Conservation (phyloP, 2,797 vertebrate species). For the Esox masquinongy region DNA sequence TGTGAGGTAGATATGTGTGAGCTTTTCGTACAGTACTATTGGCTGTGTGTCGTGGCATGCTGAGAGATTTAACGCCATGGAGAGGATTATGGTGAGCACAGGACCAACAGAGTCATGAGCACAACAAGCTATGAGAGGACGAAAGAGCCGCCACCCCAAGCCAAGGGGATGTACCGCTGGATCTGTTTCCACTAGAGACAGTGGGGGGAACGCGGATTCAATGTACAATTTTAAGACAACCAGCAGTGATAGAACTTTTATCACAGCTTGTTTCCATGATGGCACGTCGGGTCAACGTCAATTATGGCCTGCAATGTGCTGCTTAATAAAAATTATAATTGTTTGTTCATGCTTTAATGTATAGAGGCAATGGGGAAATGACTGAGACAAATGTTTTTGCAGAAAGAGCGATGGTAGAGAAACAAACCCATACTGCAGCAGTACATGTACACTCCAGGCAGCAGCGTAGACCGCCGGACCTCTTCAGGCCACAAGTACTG, state of each 20-base stretch:
- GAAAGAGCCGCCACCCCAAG: background rate
- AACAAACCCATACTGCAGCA: too few species aligned
- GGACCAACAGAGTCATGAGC: conserved; percentile 53
- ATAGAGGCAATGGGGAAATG: too few species aligned
- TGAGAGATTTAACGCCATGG: conserved; percentile 48
- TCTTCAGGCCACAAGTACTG: too few species aligned
- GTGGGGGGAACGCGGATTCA: background rate
- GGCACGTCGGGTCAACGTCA: too few species aligned
- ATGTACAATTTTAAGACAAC: background rate
- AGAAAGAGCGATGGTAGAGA: too few species aligned
- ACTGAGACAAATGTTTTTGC: too few species aligned
- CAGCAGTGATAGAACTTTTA: background rate
- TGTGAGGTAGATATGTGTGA: conserved; percentile 14
- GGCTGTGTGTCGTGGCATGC: conserved; percentile 36
- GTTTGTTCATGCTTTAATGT: too few species aligned
- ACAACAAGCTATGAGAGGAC: conserved; percentile 33
- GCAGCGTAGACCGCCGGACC: too few species aligned
- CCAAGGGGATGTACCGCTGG: conserved; percentile 15
- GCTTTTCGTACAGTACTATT: conserved; percentile 15
- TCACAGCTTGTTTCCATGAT: too few species aligned
- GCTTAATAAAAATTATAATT: too few species aligned
- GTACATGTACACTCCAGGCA: too few species aligned
- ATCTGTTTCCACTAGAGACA: conserved; percentile 23
- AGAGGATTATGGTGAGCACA: conserved; percentile 63
- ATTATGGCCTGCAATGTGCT: too few species aligned